Percentiles rank a stretch among this genome's conserved stretches.
Evolutionary conservation across 2,797 vertebrate genomes (phyloP).

Genomic region (Psittacula derbiana): DNA sequence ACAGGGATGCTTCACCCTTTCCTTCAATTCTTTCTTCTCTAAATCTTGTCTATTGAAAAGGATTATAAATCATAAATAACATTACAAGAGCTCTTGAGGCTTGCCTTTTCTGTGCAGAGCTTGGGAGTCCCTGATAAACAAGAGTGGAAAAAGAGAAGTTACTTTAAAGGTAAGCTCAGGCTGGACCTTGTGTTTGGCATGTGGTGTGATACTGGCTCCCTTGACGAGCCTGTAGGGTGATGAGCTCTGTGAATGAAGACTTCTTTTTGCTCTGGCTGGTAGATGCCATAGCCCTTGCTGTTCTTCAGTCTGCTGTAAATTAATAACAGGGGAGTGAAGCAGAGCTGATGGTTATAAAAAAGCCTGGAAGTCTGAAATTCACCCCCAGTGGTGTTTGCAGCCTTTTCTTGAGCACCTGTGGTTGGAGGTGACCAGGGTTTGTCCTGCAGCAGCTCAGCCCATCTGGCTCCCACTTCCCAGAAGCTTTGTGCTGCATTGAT

Average conservation of each 20-base stretch:
- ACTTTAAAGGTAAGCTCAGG: neutral
- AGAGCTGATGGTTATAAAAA: neutral
- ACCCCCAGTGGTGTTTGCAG: neutral
- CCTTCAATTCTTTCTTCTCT: neutral
- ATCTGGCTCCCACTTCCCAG: neutral
- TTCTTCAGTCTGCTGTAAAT: neutral
- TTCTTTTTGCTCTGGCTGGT: neutral
- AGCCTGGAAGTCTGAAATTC: neutral
- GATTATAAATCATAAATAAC: neutral
- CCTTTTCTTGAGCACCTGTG: neutral
- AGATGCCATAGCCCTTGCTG: neutral
- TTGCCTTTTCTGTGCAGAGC: neutral
- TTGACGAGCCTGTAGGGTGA: neutral
- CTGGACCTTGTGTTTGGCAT: neutral
- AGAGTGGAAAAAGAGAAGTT: accelerated
- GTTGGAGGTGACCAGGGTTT: neutral
- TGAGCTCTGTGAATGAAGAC: neutral
- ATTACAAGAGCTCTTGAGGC: neutral
- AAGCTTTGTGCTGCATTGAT: neutral
- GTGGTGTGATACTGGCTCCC: neutral
- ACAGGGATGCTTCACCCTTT: neutral
- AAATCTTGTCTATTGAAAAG: neutral
- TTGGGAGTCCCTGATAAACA: neutral
- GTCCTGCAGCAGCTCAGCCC: neutral
- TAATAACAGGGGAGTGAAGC: neutral